phyloP scores from a whole-genome alignment of 2,797 vertebrate species.

The Astyanax mexicanus region DNA sequence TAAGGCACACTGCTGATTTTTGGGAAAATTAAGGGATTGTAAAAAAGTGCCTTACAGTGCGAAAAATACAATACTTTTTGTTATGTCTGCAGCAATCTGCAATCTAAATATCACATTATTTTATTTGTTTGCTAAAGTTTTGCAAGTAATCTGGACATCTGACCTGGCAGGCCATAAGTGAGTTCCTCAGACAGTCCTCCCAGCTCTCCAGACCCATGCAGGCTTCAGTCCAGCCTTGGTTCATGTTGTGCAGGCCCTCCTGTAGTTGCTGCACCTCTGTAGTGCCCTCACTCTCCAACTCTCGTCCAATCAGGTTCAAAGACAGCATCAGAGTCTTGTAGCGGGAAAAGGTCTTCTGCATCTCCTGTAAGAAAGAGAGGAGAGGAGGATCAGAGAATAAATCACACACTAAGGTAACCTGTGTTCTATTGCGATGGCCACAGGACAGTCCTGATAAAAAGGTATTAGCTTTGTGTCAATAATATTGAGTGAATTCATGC shows the following conservation, averaged over 20 bases:
- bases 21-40: no score
- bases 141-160: slow-evolving; percentile 16
- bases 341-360: slow-evolving; percentile 81
- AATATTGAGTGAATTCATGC: no score
- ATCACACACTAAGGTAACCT: no score
- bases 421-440: no score
- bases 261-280: slow-evolving; percentile 69
- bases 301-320: slow-evolving; percentile 77
- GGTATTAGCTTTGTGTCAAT: no score
- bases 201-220: slow-evolving; percentile 77
- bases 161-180: slow-evolving; percentile 88
- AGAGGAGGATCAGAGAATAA: not conserved
- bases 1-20: no score
- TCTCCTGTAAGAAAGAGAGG: slow-evolving; percentile 75
- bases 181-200: slow-evolving; percentile 79
- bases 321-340: slow-evolving; percentile 87
- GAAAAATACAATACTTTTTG: no score
- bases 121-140: not conserved
- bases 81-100: no score
- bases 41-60: no score
- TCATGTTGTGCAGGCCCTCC: slow-evolving; percentile 75
- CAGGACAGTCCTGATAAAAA: no score
- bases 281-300: slow-evolving; percentile 65
- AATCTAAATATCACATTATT: not conserved
- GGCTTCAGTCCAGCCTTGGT: slow-evolving; percentile 83